A percentile compares a stretch with the other conserved stretches of the same genome.
These are phyloP conservation scores for Pelmatolapia mariae DNA, from an alignment of 2,113 vertebrate species.

Conservation along the genomic window DNA sequence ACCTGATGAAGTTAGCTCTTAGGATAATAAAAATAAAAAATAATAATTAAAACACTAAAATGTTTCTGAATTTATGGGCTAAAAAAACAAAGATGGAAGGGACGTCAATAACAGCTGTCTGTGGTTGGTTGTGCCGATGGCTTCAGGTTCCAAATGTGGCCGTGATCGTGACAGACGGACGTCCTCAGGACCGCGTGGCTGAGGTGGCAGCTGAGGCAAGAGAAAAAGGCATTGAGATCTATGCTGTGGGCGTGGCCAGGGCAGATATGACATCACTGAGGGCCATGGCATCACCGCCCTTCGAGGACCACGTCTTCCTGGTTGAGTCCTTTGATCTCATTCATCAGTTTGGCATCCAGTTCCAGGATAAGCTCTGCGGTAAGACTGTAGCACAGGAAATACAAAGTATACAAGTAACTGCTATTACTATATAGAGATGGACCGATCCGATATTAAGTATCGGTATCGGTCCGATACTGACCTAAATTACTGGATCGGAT, in stretches of 20 bases:
- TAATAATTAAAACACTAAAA: neutral
- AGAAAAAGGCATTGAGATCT: slow-evolving; percentile 89
- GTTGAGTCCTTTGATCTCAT: slow-evolving; percentile 95
- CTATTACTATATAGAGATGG: too few relatives aligned
- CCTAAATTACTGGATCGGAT: too few relatives aligned
- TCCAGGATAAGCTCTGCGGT: slow-evolving; percentile 94
- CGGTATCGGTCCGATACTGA: too few relatives aligned
- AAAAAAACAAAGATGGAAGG: neutral
- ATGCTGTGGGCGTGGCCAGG: slow-evolving; percentile 88
- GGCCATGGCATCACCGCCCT: slow-evolving; percentile 88
- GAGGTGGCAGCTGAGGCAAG: slow-evolving; percentile 88
- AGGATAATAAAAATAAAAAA: neutral
- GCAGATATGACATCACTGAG: slow-evolving; percentile 90
- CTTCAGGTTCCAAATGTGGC: slow-evolving; percentile 80
- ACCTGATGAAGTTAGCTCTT: neutral
- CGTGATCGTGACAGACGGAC: slow-evolving; percentile 89
- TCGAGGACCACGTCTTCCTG: slow-evolving; percentile 92
- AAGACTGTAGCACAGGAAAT: slow-evolving; percentile 16
- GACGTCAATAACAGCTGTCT: neutral
- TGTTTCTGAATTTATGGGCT: neutral
- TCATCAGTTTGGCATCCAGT: slow-evolving; percentile 90
- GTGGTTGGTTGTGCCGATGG: neutral
- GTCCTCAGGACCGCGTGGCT: slow-evolving; percentile 91
- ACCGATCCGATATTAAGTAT: too few relatives aligned
- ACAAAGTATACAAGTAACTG: neutral